Evolutionary conservation across 2,113 vertebrate genomes (phyloP).

Genomic region (Periophthalmodon schlosseri): DNA sequence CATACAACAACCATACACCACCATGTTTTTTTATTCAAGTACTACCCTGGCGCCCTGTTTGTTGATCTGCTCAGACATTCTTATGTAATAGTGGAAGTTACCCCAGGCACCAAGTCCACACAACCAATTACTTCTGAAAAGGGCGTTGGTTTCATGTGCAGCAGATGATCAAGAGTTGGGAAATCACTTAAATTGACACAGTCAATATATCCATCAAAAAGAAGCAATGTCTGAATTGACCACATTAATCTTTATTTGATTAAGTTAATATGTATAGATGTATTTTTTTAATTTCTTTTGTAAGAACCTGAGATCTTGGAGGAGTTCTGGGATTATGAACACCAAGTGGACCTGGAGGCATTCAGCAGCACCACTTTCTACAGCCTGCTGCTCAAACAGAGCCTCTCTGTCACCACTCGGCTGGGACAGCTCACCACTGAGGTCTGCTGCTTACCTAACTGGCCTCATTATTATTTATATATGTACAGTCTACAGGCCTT

Average conservation of each 20-base stretch:
- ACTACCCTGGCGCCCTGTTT: not conserved
- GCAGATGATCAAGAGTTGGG: constrained; percentile 19
- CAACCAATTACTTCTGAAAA: constrained; percentile 37
- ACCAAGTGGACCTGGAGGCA: constrained; percentile 84
- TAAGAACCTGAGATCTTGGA: constrained; percentile 29
- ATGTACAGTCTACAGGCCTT: not conserved
- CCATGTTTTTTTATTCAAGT: not conserved
- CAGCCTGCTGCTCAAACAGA: constrained; percentile 82
- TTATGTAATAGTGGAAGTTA: constrained; percentile 42
- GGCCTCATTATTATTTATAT: not conserved
- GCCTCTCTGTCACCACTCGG: constrained; percentile 79
- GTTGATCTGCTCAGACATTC: constrained; percentile 16
- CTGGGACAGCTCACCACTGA: constrained; percentile 85
- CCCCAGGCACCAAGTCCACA: constrained; percentile 19
- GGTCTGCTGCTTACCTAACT: constrained; percentile 63
- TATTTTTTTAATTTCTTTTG: not conserved
- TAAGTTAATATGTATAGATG: not conserved
- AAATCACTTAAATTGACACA: constrained; percentile 10
- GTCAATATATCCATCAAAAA: not conserved
- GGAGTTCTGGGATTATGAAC: constrained; percentile 82
- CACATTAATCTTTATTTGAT: not conserved
- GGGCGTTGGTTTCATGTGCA: constrained; percentile 27
- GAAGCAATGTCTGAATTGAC: not conserved
- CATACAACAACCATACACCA: constrained; percentile 1
- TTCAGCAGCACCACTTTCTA: constrained; percentile 87